Conservation (phyloP, 2,113 vertebrate genomes). For the Xenopus tropicalis region DNA sequence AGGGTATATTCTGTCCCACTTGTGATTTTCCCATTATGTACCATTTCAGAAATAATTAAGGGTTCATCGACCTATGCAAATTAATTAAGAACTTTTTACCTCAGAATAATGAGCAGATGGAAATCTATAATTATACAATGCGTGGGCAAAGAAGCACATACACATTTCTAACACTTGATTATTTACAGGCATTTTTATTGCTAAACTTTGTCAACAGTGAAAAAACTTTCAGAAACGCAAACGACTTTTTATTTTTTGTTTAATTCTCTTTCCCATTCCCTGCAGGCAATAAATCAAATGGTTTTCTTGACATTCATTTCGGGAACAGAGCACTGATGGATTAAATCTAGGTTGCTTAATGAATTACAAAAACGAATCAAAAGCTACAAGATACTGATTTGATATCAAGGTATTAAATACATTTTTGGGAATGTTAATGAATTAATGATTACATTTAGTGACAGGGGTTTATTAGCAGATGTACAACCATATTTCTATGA, state of each 20-base stretch:
- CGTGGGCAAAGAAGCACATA: constrained; percentile 10
- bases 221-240: no score
- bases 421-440: background rate
- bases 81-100: constrained; percentile 16
- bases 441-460: background rate
- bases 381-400: background rate
- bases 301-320: background rate
- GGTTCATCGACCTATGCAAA: constrained; percentile 36
- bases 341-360: background rate
- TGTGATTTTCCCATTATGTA: constrained; percentile 27
- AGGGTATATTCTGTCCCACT: constrained; percentile 20
- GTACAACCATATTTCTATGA: no score
- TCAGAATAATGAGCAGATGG: constrained; percentile 27
- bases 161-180: constrained; percentile 1
- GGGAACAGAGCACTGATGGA: background rate
- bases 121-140: constrained; percentile 28
- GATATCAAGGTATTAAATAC: background rate
- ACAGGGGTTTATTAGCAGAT: no score
- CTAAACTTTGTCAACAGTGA: background rate
- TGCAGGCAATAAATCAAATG: background rate
- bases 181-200: background rate
- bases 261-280: background rate
- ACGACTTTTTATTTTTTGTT: background rate
- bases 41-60: constrained; percentile 34
- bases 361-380: background rate